These are phyloP conservation scores for Cheilosia impressa DNA, from an alignment of 2,888 invertebrate genomes.

Conservation along the genomic window DNA sequence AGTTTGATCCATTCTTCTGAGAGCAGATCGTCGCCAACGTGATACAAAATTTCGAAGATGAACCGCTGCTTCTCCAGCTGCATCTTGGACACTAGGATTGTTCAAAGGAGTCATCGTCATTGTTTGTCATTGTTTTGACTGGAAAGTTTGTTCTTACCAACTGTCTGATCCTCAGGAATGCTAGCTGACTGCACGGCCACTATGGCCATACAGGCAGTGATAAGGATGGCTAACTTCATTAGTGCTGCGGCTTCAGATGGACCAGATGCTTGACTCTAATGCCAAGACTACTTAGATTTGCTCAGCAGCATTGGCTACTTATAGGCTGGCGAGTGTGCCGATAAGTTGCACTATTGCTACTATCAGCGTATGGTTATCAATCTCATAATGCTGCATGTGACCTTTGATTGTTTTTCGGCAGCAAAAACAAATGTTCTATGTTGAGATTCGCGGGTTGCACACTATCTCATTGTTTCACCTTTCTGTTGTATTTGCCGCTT, in stretches of 20 bases:
- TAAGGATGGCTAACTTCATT: conserved; percentile 79
- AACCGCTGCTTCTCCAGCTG: conserved; percentile 79
- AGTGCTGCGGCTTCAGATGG: conserved; percentile 67
- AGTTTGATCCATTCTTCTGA: conserved; percentile 79
- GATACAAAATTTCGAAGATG: conserved; percentile 78
- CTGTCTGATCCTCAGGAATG: conserved; percentile 40
- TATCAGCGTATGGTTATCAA: conserved; percentile 20
- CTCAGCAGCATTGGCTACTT: conserved; percentile 24
- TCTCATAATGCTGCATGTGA: conserved; percentile 39
- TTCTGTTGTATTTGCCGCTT: background rate
- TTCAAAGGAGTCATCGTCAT: background rate
- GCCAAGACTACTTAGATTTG: conserved; percentile 24
- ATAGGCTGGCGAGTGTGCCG: conserved; percentile 19
- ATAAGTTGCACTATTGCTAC: conserved; percentile 31
- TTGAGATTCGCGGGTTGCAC: background rate
- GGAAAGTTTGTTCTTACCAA: conserved; percentile 26
- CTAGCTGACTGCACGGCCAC: conserved; percentile 78
- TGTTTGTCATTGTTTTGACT: no score
- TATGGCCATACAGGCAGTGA: conserved; percentile 80
- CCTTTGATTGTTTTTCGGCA: background rate
- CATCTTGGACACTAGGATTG: conserved; percentile 76
- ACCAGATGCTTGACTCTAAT: conserved; percentile 20
- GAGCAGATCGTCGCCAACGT: conserved; percentile 77
- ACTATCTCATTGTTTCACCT: background rate
- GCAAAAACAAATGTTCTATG: background rate